A percentile compares a stretch with the other conserved stretches of the same genome.
phyloP scores from a whole-genome alignment of 2,888 invertebrate species.

The Deilephila elpenor region DNA sequence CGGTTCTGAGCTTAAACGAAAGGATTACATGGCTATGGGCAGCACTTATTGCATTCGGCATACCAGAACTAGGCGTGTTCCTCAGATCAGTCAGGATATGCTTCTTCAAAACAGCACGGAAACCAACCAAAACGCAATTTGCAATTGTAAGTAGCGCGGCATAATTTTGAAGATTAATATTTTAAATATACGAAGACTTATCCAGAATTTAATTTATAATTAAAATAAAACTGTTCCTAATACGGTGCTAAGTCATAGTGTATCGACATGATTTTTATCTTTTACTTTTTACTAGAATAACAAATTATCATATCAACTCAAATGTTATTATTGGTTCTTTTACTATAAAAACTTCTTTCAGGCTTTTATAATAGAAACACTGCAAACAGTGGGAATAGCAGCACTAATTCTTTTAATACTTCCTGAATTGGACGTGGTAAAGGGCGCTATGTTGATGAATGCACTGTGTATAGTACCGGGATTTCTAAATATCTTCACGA shows the following conservation, averaged over 20 bases:
- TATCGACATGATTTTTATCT: no score
- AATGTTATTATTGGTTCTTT: no score
- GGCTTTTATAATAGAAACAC: conserved; percentile 89
- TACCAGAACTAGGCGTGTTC: conserved; percentile 91
- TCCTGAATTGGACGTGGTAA: conserved; percentile 91
- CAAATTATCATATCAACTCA: no score
- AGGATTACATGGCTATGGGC: conserved; percentile 92
- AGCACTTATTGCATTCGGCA: conserved; percentile 88
- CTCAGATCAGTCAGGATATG: conserved; percentile 88
- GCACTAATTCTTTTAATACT: conserved; percentile 90
- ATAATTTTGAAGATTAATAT: not conserved
- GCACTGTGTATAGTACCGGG: conserved; percentile 93
- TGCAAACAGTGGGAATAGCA: conserved; percentile 91
- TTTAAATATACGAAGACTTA: not conserved
- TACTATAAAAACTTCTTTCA: conserved; percentile 42
- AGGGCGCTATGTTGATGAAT: conserved; percentile 93
- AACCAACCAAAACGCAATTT: conserved; percentile 84
- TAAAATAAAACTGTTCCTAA: no score
- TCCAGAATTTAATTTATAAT: no score
- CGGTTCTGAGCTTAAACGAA: conserved; percentile 86
- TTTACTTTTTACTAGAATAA: no score
- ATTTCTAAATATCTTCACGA: conserved; percentile 86
- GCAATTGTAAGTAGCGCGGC: conserved; percentile 74
- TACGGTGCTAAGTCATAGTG: no score
- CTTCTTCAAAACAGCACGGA: conserved; percentile 88